phyloP scores from a whole-genome alignment of 2,888 invertebrate species.

The Latrodectus hesperus region DNA sequence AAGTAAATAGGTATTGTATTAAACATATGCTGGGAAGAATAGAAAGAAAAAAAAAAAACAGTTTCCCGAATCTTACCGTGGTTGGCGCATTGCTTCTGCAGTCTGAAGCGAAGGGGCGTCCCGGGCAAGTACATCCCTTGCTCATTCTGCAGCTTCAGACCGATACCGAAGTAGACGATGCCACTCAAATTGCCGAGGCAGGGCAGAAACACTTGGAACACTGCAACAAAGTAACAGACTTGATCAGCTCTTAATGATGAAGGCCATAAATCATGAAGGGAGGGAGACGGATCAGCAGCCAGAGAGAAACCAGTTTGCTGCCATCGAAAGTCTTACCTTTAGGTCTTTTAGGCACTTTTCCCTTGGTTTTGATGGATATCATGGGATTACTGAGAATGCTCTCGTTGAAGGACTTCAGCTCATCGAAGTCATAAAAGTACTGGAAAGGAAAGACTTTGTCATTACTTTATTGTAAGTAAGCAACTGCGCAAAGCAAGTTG shows the following conservation, averaged over 20 bases:
- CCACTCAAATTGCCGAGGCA: conserved; percentile 92
- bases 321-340: conserved; percentile 79
- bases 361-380: conserved; percentile 88
- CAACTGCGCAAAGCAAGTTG: too few species aligned
- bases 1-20: background rate
- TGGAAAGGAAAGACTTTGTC: conserved; percentile 13
- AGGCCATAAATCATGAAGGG: conserved; percentile 71
- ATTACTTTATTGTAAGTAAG: too few species aligned
- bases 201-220: conserved; percentile 90
- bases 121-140: conserved; percentile 87
- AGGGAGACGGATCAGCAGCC: background rate
- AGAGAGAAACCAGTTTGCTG: conserved; percentile 73
- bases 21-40: conserved; percentile 50
- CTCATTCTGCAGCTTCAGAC: conserved; percentile 82
- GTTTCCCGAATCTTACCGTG: conserved; percentile 78
- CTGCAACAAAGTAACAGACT: conserved; percentile 75
- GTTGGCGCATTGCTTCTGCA: conserved; percentile 94
- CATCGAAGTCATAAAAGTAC: conserved; percentile 87
- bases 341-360: conserved; percentile 88
- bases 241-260: too few species aligned
- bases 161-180: conserved; percentile 89
- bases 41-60: background rate
- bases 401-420: conserved; percentile 87
- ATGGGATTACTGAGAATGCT: conserved; percentile 89
- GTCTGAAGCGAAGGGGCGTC: conserved; percentile 88